Base-by-base conservation (phyloP, 1,140 invertebrate species). In the Bombyx mandarina region DNA sequence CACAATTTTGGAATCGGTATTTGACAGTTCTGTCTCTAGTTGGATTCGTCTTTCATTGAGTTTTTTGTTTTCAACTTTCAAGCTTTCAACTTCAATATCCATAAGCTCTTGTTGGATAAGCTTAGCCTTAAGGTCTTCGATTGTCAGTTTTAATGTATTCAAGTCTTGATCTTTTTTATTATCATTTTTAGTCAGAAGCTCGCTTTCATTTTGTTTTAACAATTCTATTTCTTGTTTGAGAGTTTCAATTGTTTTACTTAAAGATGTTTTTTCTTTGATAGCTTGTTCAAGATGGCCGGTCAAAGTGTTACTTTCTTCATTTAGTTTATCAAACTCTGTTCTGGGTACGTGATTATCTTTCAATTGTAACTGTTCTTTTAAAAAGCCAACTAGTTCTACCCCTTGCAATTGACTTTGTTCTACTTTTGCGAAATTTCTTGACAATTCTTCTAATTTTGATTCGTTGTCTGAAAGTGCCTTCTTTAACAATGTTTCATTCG, bases 1-100 rank as follows among this genome's bases (percentile, higher is more conserved):
- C 8, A 65, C 48, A 50, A 84, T 79, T 77, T 86, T 84, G 8
- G 44, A 56, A 61, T 84, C 69, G 26, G 75, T 75, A 9, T 67
- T 59, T 42, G 72, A 67, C 43, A 85, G 55, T 53, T 80, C 73
- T 42, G 71, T 43, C 72, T 88, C 77, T 43, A 87, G 52, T 12
- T 74, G 56, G 5, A 67, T 9, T 66, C 79, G 77, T 22, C 59
- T 71, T 52, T 77, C 65, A 43, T 55, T 35, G 2, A 78, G 60
- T 12, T 67, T 65, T 42, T 72, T 43, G 60, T 82, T 79, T 65
- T 82, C 75, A 54, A 66, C 64, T 64, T 75, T 77, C 1, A 77
- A 57, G 44, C 43, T 52, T 22, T 50, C 7, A 9, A 79, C 54
- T 56, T 78, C 60, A 46, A 58, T 69, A 48, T 58, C 65, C 5